Evolutionary conservation across 2,888 invertebrate species (phyloP), one percentile per base, ranked within the genome.

Genomic region (Epinotia ramella): DNA sequence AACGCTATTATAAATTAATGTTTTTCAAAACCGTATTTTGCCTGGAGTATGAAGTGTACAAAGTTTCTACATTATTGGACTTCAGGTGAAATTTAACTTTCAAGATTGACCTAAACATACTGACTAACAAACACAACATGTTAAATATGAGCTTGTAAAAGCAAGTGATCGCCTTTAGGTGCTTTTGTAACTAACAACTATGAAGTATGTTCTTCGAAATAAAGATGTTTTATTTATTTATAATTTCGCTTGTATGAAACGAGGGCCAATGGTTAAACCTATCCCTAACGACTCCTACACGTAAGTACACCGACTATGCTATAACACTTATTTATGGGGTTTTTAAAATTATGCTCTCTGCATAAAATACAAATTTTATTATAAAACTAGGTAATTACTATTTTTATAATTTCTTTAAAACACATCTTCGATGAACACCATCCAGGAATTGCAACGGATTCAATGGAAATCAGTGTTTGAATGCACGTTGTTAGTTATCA

Each of bases 321-420:
- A 75, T 64, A 75, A 71, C 80, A 79, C 78, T 78, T 81, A 80
- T 81, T 85, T 83, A 84, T 78, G 84, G 86, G 87, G 87, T 87
- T 88, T 69, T 89, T 83, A 86, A 86, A 86, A 87, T 86, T 82
- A 84, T 81, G 80, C 83, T 78, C 84, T 84, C 81, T 80, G 83
- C 82, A 86, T 84, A 82, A 83, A 80, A 71, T 76, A 76, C 57
- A 72, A 63, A 67, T 67, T 63, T 67, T 67, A 72, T 72, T 76
- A 76, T 63, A 76, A 72, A 76, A 67, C 76, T 72, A 72, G 40
- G 33, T 62, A 62, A 56, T 68, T 68, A 68, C 20, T 33, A 40
- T 44, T 60, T 60, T 60, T 46, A 62, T 70, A 59, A 65, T n/a
- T 53, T 44, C 40, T 71, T 76, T 72, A 72, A 72, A 76, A 76